Evolutionary conservation across 2,113 vertebrate genomes (phyloP).

Genomic region (Gila orcuttii): DNA sequence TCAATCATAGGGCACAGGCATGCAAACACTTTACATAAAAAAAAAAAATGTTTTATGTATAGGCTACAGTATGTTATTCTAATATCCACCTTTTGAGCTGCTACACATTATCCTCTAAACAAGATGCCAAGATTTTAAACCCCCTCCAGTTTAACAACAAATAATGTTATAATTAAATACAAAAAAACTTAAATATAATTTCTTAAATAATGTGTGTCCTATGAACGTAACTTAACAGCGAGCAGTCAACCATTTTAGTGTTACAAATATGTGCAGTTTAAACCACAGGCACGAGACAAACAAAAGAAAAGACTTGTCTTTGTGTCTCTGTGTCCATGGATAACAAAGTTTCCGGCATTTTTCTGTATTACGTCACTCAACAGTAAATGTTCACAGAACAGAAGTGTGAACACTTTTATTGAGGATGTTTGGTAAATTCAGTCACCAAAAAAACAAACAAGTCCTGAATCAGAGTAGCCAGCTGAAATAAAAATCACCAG

Average conservation of each 20-base stretch:
- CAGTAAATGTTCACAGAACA: conserved; percentile 23
- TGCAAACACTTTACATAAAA: not conserved
- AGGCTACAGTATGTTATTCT: not conserved
- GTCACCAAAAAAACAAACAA: not conserved
- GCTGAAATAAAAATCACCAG: not conserved
- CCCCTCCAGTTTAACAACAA: not conserved
- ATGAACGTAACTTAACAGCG: no score
- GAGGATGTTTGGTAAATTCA: not conserved
- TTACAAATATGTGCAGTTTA: not conserved
- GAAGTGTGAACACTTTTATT: conserved; percentile 19
- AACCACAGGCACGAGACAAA: not conserved
- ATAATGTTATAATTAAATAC: no score
- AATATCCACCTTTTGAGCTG: not conserved
- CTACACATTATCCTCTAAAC: not conserved
- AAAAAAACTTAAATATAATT: no score
- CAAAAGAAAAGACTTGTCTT: not conserved
- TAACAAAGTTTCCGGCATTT: not conserved
- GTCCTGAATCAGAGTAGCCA: conserved; percentile 11
- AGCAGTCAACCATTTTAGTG: not conserved
- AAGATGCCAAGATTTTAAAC: not conserved
- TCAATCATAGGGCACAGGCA: not conserved
- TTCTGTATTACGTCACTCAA: not conserved
- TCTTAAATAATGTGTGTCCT: no score
- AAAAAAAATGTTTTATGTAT: not conserved
- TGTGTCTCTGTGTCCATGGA: not conserved